These are phyloP conservation scores for Magallana gigas DNA, from an alignment of 1,140 invertebrate species.

Conservation along the genomic window DNA sequence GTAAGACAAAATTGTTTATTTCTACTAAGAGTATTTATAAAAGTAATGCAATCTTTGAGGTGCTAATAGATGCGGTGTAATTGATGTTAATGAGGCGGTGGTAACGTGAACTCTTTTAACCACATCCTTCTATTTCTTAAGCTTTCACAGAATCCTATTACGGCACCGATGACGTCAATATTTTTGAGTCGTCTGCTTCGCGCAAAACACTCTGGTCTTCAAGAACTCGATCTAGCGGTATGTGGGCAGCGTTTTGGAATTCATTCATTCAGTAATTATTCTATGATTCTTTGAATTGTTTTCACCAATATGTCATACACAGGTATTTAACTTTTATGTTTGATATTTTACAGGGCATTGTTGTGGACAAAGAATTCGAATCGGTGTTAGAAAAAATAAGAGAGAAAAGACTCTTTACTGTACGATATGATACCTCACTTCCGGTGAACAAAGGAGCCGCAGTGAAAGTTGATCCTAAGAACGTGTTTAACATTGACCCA, in stretches of 20 bases:
- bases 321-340: too few relatives aligned
- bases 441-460: constrained; percentile 60
- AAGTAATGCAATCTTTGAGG: neutral
- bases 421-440: constrained; percentile 63
- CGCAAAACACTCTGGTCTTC: constrained; percentile 57
- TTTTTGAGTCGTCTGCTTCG: constrained; percentile 60
- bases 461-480: constrained; percentile 57
- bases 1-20: constrained; percentile 39
- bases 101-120: too few relatives aligned
- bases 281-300: too few relatives aligned
- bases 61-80: too few relatives aligned
- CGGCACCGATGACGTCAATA: constrained; percentile 67
- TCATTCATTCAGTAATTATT: too few relatives aligned
- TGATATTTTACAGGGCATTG: constrained; percentile 60
- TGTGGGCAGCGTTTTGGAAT: neutral
- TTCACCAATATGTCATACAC: too few relatives aligned
- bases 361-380: constrained; percentile 71
- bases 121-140: constrained; percentile 10
- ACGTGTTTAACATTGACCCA: constrained; percentile 71
- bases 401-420: constrained; percentile 59
- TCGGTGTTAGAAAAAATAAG: constrained; percentile 60
- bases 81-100: too few relatives aligned
- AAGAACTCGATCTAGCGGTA: constrained; percentile 67
- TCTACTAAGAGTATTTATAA: neutral
- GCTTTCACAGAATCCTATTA: constrained; percentile 69